A percentile compares a stretch with the other conserved stretches of the same genome.
Conservation (phyloP, 2,113 vertebrate genomes). For the human (Homo sapiens) region DNA sequence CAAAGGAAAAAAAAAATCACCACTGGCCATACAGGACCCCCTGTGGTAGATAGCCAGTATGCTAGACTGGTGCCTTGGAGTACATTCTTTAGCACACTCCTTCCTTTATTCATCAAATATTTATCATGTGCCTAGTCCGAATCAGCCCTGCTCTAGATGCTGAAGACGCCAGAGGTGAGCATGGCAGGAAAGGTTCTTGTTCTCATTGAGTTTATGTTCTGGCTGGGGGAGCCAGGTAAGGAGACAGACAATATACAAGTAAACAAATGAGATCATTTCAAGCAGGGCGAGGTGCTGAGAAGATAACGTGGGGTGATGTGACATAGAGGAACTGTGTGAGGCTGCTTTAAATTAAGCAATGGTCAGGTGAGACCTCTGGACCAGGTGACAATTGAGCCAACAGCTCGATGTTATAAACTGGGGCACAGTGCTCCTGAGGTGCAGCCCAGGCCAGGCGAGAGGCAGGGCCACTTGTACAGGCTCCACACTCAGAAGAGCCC, state of each 20-base stretch:
- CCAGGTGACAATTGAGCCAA: constrained; percentile 54
- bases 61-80: background rate
- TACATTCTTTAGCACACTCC: background rate
- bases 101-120: background rate
- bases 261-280: constrained; percentile 25
- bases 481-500: background rate
- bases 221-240: background rate
- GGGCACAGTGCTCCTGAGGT: constrained; percentile 33
- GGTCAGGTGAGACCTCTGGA: background rate
- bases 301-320: background rate
- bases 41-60: background rate
- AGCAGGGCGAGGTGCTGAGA: background rate
- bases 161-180: background rate
- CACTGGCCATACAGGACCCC: background rate
- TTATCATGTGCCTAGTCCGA: background rate
- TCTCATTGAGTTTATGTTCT: background rate
- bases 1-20: background rate
- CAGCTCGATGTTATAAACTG: constrained; percentile 49
- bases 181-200: background rate
- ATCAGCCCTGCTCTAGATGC: background rate
- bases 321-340: constrained; percentile 29
- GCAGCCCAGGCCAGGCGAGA: background rate
- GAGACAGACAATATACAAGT: background rate
- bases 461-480: background rate
- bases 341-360: constrained; percentile 50